Conservation (phyloP, 2,888 invertebrate species). For the Monopis laevigella region DNA sequence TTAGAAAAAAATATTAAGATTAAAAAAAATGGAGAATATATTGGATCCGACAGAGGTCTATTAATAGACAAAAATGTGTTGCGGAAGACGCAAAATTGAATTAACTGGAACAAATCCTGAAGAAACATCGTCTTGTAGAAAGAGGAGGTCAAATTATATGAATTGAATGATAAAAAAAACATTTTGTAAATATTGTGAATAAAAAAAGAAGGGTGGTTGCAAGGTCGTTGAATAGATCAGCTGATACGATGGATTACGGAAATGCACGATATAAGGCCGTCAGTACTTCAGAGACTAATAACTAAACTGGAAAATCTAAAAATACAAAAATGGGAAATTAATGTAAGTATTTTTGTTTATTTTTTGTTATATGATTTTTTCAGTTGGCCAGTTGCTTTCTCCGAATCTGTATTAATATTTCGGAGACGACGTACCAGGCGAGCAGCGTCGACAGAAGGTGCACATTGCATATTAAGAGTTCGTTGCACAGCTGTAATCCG, state of each 20-base stretch:
- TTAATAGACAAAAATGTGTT: constrained; percentile 39
- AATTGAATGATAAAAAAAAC: constrained; percentile 11
- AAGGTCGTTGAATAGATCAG: constrained; percentile 58
- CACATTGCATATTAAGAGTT: constrained; percentile 43
- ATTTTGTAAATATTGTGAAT: constrained; percentile 48
- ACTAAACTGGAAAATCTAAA: no score
- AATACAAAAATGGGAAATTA: no score
- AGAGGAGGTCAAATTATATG: constrained; percentile 43
- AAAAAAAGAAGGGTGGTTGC: constrained; percentile 38
- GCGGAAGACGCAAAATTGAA: constrained; percentile 48
- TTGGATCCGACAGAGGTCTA: constrained; percentile 16
- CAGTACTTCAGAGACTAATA: no score
- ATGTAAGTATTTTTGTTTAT: constrained; percentile 2
- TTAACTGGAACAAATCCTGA: constrained; percentile 50
- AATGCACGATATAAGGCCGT: no score
- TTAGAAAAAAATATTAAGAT: constrained; percentile 34
- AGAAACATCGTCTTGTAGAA: constrained; percentile 58
- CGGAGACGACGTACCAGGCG: not conserved
- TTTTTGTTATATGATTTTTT: not conserved
- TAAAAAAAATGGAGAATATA: constrained; percentile 6
- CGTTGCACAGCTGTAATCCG: constrained; percentile 8
- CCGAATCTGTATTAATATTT: not conserved
- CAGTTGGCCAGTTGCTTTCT: not conserved
- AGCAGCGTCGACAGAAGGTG: constrained; percentile 17
- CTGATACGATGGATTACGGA: constrained; percentile 53